phyloP scores from a whole-genome alignment of 1,140 invertebrate genomes.

The Laupala kohalensis region DNA sequence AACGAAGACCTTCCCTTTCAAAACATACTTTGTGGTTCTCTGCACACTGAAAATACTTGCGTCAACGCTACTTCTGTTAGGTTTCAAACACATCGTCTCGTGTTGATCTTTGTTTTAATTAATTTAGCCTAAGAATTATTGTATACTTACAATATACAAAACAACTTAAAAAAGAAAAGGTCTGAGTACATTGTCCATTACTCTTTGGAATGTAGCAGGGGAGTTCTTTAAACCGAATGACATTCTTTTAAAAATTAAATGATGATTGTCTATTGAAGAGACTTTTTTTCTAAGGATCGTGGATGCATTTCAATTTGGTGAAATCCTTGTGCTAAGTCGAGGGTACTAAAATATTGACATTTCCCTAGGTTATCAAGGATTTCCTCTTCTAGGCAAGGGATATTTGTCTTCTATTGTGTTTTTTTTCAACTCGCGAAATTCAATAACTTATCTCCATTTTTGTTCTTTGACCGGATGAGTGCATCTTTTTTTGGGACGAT shows the following conservation, averaged over 20 bases:
- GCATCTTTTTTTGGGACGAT: background rate
- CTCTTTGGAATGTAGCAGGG: slow-evolving; percentile 18
- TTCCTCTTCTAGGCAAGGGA: slow-evolving; percentile 20
- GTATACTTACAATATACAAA: slow-evolving; percentile 22
- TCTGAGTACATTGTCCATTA: slow-evolving; percentile 17
- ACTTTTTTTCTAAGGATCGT: slow-evolving; percentile 22
- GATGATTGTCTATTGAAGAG: slow-evolving; percentile 14
- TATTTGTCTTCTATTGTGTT: too few relatives aligned
- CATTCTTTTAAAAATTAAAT: slow-evolving; percentile 2
- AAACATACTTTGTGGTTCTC: too few relatives aligned
- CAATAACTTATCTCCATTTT: slow-evolving; percentile 22
- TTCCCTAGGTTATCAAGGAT: slow-evolving; percentile 31
- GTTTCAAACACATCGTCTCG: too few relatives aligned
- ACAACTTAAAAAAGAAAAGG: slow-evolving; percentile 10
- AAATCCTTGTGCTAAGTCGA: slow-evolving; percentile 34
- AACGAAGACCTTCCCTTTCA: too few relatives aligned
- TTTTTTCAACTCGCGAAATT: too few relatives aligned
- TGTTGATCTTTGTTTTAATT: too few relatives aligned
- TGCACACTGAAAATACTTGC: too few relatives aligned
- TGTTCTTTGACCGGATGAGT: slow-evolving; percentile 5
- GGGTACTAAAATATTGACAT: slow-evolving; percentile 30
- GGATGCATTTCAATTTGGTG: slow-evolving; percentile 25
- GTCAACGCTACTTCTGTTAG: too few relatives aligned
- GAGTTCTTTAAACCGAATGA: slow-evolving; percentile 7
- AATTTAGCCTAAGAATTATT: background rate